These are phyloP conservation scores for Platalea minor DNA, from an alignment of 2,797 vertebrate species.

Conservation along the genomic window DNA sequence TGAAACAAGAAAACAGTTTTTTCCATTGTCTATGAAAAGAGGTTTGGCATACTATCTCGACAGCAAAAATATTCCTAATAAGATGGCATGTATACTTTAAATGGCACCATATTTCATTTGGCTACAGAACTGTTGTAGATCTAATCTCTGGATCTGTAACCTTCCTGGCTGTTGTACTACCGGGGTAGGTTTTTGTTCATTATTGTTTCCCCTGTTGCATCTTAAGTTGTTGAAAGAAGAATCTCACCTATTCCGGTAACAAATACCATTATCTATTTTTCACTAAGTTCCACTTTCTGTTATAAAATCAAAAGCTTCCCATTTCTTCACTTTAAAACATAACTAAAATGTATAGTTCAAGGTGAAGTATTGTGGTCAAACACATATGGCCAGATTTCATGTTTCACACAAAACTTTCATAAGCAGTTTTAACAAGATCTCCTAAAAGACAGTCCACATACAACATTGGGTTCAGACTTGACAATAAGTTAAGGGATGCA, in stretches of 20 bases:
- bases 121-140: background rate
- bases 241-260: background rate
- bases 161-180: background rate
- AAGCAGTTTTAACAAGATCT: background rate
- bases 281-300: conserved; percentile 38
- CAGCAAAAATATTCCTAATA: background rate
- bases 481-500: background rate
- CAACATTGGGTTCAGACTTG: background rate
- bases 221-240: background rate
- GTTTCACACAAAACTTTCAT: background rate
- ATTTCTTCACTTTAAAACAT: conserved; percentile 60
- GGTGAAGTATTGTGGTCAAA: background rate
- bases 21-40: background rate
- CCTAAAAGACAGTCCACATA: background rate
- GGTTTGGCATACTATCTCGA: background rate
- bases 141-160: background rate
- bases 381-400: background rate
- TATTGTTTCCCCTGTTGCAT: background rate
- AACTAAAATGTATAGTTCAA: background rate
- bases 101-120: background rate
- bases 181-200: background rate
- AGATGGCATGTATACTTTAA: background rate
- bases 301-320: conserved; percentile 40
- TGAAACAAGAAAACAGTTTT: background rate
- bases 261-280: background rate